A percentile compares a stretch with the other conserved stretches of the same genome.
phyloP scores from a whole-genome alignment of 37 sponge, comb jelly and placozoan genomes.

The Haliclona indistincta region DNA sequence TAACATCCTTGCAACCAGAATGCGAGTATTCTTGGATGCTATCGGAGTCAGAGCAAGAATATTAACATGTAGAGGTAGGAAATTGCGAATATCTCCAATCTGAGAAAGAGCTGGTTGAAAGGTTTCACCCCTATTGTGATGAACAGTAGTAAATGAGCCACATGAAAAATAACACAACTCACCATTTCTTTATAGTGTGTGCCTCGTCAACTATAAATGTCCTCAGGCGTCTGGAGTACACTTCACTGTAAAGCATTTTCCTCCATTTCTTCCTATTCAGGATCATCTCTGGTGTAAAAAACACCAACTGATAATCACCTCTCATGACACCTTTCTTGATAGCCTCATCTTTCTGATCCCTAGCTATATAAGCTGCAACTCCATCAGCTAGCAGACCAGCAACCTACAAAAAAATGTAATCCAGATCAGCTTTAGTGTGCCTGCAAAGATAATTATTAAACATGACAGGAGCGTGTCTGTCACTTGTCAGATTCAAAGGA shows the following conservation, averaged over 20 bases:
- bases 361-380: constrained; percentile 51
- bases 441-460: too few relatives aligned
- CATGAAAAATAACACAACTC: not conserved
- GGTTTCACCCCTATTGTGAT: not conserved
- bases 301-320: constrained; percentile 53
- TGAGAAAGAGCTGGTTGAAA: too few relatives aligned
- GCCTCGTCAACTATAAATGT: not conserved
- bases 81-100: not conserved
- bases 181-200: not conserved
- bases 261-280: constrained; percentile 21
- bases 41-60: not conserved
- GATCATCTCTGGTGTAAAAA: constrained; percentile 43
- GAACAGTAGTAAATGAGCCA: not conserved
- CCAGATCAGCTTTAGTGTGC: too few relatives aligned
- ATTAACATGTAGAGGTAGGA: not conserved
- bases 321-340: constrained; percentile 9
- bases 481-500: too few relatives aligned
- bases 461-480: too few relatives aligned
- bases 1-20: not conserved
- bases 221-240: not conserved
- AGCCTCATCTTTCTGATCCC: constrained; percentile 24
- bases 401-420: too few relatives aligned
- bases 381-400: too few relatives aligned
- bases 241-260: constrained; percentile 36
- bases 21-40: not conserved